Evolutionary conservation across 2,888 invertebrate genomes (phyloP).

Genomic region (Diloba caeruleocephala): DNA sequence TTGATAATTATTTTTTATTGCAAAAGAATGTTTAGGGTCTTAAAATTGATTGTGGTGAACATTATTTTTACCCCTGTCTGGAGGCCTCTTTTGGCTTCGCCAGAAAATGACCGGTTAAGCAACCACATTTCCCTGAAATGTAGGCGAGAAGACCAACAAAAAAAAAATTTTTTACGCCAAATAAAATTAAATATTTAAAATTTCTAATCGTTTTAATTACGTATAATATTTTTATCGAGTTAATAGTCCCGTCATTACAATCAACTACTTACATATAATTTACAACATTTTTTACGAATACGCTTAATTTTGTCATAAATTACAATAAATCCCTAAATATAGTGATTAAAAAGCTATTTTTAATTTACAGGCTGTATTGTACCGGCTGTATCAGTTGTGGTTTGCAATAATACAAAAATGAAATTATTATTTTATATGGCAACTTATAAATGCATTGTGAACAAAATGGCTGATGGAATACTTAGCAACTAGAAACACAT

Average conservation of each 20-base stretch:
- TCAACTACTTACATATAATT: conserved; percentile 65
- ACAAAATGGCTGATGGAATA: conserved; percentile 24
- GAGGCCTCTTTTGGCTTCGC: too few relatives aligned
- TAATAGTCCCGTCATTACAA: conserved; percentile 62
- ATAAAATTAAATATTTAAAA: conserved; percentile 49
- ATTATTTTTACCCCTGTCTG: too few relatives aligned
- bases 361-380: conserved; percentile 38
- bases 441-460: conserved; percentile 56
- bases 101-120: too few relatives aligned
- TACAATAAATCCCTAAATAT: conserved; percentile 56
- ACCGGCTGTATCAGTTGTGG: conserved; percentile 20
- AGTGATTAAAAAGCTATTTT: conserved; percentile 47
- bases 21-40: too few relatives aligned
- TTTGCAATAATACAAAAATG: conserved; percentile 22
- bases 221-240: conserved; percentile 65
- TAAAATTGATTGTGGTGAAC: too few relatives aligned
- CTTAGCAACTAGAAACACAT: not conserved
- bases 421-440: conserved; percentile 51
- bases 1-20: too few relatives aligned
- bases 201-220: conserved; percentile 74
- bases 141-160: too few relatives aligned
- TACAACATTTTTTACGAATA: conserved; percentile 63
- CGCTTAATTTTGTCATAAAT: conserved; percentile 55
- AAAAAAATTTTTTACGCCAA: too few relatives aligned
- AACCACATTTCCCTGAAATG: too few relatives aligned